phyloP scores from a whole-genome alignment of 2,888 invertebrate genomes.

The Lepidocyrtinus sp. region DNA sequence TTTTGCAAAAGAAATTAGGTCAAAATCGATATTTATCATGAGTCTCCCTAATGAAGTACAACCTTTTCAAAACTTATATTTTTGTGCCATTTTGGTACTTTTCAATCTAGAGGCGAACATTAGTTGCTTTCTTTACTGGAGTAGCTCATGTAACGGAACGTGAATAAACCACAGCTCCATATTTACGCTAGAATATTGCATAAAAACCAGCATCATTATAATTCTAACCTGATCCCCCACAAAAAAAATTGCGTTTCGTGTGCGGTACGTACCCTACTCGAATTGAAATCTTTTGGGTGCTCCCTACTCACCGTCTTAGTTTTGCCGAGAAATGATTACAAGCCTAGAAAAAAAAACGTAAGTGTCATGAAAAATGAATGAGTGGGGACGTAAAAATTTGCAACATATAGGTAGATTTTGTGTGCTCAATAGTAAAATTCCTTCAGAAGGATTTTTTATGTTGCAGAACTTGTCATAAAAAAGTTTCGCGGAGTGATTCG shows the following conservation, averaged over 20 bases:
- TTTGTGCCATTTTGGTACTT: background rate
- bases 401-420: no score
- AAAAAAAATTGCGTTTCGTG: background rate
- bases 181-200: background rate
- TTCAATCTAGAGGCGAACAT: background rate
- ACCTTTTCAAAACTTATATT: background rate
- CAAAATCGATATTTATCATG: constrained; percentile 7
- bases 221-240: background rate
- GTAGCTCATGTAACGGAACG: background rate
- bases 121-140: background rate
- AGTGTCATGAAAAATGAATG: constrained; percentile 11
- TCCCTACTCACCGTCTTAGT: background rate
- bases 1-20: constrained; percentile 2
- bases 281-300: background rate
- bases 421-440: constrained; percentile 2
- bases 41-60: background rate
- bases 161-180: constrained; percentile 2
- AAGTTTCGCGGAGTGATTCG: background rate
- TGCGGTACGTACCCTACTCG: background rate
- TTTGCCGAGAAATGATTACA: constrained; percentile 13
- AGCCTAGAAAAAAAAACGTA: background rate
- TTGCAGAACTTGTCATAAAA: constrained; percentile 13
- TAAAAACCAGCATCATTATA: constrained; percentile 8
- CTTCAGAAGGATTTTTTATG: background rate
- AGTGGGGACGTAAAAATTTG: background rate